These are phyloP conservation scores for Mactromeris polynyma DNA, from an alignment of 2,888 invertebrate genomes.

Conservation along the genomic window DNA sequence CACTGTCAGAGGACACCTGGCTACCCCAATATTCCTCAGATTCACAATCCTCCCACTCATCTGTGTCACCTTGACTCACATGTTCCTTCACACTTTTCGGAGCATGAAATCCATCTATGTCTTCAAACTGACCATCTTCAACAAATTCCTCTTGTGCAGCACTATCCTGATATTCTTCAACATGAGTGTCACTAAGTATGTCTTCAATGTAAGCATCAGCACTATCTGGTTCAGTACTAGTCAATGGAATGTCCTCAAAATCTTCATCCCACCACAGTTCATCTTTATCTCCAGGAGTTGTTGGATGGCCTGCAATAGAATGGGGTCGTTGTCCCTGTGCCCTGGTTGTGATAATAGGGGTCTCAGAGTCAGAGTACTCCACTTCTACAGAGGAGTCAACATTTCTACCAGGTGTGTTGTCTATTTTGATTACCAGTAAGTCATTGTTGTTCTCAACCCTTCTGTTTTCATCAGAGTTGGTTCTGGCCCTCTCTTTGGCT, in stretches of 20 bases:
- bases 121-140: constrained; percentile 73
- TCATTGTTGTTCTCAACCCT: constrained; percentile 82
- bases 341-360: constrained; percentile 65
- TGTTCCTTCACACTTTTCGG: constrained; percentile 44
- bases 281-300: constrained; percentile 66
- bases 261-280: constrained; percentile 77
- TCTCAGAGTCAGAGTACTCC: constrained; percentile 79
- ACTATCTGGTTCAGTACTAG: constrained; percentile 69
- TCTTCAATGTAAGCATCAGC: constrained; percentile 70
- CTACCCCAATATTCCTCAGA: constrained; percentile 69
- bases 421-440: constrained; percentile 83
- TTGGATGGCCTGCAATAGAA: constrained; percentile 60
- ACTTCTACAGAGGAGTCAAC: constrained; percentile 78
- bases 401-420: constrained; percentile 80
- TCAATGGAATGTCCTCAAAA: constrained; percentile 73
- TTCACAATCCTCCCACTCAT: constrained; percentile 80
- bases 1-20: constrained; percentile 60
- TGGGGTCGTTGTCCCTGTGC: constrained; percentile 58
- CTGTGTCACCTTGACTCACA: constrained; percentile 78
- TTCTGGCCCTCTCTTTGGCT: constrained; percentile 77
- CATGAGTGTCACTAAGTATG: constrained; percentile 63
- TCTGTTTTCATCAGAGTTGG: constrained; percentile 82
- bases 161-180: constrained; percentile 67
- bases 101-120: constrained; percentile 60
- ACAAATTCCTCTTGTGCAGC: constrained; percentile 66